A percentile compares a stretch with the other conserved stretches of the same genome.
Evolutionary conservation across 2,113 vertebrate genomes (phyloP).

Genomic region (Fregetta grallaria): DNA sequence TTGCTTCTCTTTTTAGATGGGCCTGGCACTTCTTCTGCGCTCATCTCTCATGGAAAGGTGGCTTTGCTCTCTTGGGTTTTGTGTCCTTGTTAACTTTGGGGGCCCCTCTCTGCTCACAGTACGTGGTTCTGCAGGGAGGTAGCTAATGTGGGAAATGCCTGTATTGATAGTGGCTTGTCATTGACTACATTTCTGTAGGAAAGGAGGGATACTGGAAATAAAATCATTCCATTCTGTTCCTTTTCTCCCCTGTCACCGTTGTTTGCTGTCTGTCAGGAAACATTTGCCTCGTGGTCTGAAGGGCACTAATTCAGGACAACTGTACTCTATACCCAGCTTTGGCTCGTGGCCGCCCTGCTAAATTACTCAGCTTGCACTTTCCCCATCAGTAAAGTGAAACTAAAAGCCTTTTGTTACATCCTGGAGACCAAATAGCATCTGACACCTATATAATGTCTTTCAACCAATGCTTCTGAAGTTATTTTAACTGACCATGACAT

Average conservation of each 20-base stretch:
- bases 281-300: not conserved
- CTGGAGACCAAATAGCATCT: not conserved
- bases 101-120: not conserved
- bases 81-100: not conserved
- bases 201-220: not conserved
- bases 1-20: not conserved
- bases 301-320: not conserved
- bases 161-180: not conserved
- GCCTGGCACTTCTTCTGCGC: not conserved
- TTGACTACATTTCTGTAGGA: not conserved
- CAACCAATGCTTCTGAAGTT: not conserved
- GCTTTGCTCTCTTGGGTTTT: not conserved
- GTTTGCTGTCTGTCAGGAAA: not conserved
- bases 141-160: not conserved
- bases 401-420: not conserved
- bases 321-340: not conserved
- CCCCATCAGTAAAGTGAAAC: conserved; percentile 13
- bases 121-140: not conserved
- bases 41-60: not conserved
- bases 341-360: not conserved
- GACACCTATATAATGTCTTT: not conserved
- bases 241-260: not conserved
- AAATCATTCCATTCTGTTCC: not conserved
- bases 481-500: not conserved
- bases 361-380: conserved; percentile 28